Evolutionary conservation across 2,113 vertebrate genomes (phyloP), one percentile per base, ranked within the genome.

Genomic region (Bettongia penicillata): DNA sequence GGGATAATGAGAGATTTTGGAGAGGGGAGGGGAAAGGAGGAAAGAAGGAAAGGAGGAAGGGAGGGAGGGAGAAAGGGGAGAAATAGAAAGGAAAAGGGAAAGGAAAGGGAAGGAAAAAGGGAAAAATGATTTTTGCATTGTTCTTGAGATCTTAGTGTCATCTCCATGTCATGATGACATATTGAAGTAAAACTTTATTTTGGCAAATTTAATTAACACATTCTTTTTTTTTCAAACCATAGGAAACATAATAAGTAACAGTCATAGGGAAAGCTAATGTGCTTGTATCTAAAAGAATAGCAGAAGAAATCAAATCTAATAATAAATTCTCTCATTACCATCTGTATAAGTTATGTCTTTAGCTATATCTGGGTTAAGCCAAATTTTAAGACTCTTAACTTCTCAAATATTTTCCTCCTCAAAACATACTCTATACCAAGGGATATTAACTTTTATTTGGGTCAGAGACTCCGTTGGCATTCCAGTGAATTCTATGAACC

Each of bases 311-410:
- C 10, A 95, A 92, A 28, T 94, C 50, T 22, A 91, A 89, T 19
- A 55, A 31, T 93, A 37, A 91, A n/a, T 91, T 84, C 10, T 93
- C 89, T 94, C 77, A 91, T 28, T 16, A 53, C 26, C 50, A 8
- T 84, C 3, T 92, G 28, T 91, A 52, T 68, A 50, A 96, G 48
- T 0, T 22, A 91, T 28, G 89, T 68, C 43, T 84, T 61, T 89
- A 95, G 52, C 1, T 51, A 61, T 91, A 14, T 43, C 47, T 95
- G 94, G 94, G 51, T 91, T 92, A 94, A 96, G 22, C n/a, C 47
- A 93, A 94, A 52, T 93, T 97, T 94, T 31, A 97, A 93, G 51
- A 93, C 89, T 92, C 94, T 51, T n/a, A 22, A 92, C 96, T 93
- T 47, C 57, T 90, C 37, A 95, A 26, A 94, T 96, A 93, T 43